Percentiles rank a stretch among this genome's conserved stretches.
Evolutionary conservation across 1,140 invertebrate genomes (phyloP).

Genomic region (Atta cephalotes): DNA sequence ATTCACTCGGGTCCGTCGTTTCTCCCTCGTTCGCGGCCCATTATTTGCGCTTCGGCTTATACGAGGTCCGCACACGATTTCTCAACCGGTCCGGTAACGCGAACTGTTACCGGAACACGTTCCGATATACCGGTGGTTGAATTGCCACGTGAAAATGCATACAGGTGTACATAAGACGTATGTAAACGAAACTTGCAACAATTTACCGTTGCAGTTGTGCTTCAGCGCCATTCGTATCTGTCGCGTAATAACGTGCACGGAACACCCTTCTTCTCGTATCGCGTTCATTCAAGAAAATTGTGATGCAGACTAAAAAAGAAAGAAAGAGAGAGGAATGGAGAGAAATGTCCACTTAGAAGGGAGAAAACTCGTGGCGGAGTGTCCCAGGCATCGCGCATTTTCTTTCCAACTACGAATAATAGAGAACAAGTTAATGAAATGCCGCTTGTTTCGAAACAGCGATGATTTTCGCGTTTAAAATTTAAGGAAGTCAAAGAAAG

Average conservation of each 20-base stretch:
- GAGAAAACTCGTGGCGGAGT: slow-evolving; percentile 4
- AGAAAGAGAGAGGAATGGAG: neutral
- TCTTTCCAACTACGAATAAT: neutral
- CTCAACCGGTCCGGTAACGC: slow-evolving; percentile 17
- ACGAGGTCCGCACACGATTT: slow-evolving; percentile 7
- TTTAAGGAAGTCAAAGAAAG: neutral
- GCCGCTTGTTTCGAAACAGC: neutral
- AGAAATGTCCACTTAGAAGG: neutral
- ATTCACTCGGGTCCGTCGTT: slow-evolving; percentile 46
- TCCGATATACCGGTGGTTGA: slow-evolving; percentile 33
- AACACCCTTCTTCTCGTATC: slow-evolving; percentile 13
- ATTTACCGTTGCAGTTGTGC: slow-evolving; percentile 25
- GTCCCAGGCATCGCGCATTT: neutral
- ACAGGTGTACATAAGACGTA: slow-evolving; percentile 37
- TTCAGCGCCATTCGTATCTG: slow-evolving; percentile 64
- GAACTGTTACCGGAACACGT: slow-evolving; percentile 31
- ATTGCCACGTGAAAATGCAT: slow-evolving; percentile 45
- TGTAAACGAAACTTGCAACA: slow-evolving; percentile 52
- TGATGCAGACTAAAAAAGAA: neutral
- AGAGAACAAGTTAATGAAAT: slow-evolving; percentile 5
- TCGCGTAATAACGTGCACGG: slow-evolving; percentile 42
- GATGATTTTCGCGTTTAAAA: neutral
- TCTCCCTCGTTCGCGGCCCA: slow-evolving; percentile 35
- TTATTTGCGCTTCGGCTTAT: slow-evolving; percentile 52
- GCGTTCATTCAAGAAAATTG: slow-evolving; percentile 52